phyloP scores from a whole-genome alignment of 2,113 vertebrate genomes.

The Heterotilapia buettikoferi region DNA sequence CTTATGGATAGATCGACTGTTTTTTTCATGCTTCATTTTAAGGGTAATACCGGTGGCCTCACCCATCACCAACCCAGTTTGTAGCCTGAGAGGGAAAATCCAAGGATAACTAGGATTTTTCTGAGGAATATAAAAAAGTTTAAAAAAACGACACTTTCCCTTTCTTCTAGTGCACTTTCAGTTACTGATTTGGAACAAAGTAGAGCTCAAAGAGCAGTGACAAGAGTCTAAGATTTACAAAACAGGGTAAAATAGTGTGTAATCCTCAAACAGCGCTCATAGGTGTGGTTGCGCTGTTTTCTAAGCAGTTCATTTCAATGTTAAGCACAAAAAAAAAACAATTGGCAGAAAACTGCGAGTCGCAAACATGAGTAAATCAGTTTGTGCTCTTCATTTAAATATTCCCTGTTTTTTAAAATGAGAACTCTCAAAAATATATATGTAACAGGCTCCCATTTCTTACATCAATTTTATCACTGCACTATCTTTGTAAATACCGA shows the following conservation, averaged over 20 bases:
- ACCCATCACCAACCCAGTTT: neutral
- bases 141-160: rapidly evolving
- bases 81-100: neutral
- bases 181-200: neutral
- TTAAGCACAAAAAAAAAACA: neutral
- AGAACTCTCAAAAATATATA: neutral
- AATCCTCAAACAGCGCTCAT: neutral
- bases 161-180: neutral
- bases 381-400: neutral
- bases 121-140: neutral
- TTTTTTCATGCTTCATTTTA: neutral
- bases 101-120: rapidly evolving
- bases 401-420: neutral
- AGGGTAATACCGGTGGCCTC: neutral
- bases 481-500: neutral
- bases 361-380: neutral
- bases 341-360: neutral
- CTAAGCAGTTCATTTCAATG: neutral
- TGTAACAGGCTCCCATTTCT: neutral
- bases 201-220: neutral
- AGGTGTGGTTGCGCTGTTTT: neutral
- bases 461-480: neutral
- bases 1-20: neutral
- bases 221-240: neutral
- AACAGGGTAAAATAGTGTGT: neutral